Conservation (phyloP, 2,888 invertebrate species). For the Drosophila ustulata region DNA sequence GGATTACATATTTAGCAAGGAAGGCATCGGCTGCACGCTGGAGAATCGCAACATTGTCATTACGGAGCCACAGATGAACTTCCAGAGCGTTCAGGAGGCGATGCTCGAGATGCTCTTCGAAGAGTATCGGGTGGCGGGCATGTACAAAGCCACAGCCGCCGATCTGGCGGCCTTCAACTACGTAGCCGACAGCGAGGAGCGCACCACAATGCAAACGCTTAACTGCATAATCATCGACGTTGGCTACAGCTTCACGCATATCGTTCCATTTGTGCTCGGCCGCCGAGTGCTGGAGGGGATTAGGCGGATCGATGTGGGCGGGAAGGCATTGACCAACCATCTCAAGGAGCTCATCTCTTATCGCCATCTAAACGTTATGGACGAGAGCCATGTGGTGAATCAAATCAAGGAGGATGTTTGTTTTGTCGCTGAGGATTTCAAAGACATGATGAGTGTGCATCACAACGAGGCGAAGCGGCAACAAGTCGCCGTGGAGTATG, state of each 20-base stretch:
- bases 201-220: slow-evolving; percentile 85
- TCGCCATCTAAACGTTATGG: slow-evolving; percentile 98
- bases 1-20: slow-evolving; percentile 97
- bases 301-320: slow-evolving; percentile 96
- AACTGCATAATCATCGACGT: slow-evolving; percentile 95
- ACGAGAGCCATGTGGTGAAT: slow-evolving; percentile 99
- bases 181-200: slow-evolving; percentile 86
- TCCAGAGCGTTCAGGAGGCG: slow-evolving; percentile 95
- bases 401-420: slow-evolving; percentile 99
- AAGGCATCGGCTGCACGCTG: slow-evolving; percentile 91
- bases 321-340: slow-evolving; percentile 98
- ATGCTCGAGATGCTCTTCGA: slow-evolving; percentile 99
- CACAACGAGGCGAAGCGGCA: slow-evolving; percentile 87
- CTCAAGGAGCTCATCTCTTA: slow-evolving; percentile 99
- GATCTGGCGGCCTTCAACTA: slow-evolving; percentile 90
- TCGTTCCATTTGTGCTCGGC: slow-evolving; percentile 95
- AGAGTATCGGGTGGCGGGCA: slow-evolving; percentile 95
- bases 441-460: slow-evolving; percentile 91
- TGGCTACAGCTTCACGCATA: slow-evolving; percentile 98
- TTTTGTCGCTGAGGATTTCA: slow-evolving; percentile 94
- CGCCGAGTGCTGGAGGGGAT: slow-evolving; percentile 90
- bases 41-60: slow-evolving; percentile 92
- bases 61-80: slow-evolving; percentile 98
- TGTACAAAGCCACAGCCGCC: slow-evolving; percentile 92
- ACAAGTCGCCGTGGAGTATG: slow-evolving; percentile 94